phyloP scores from a whole-genome alignment of 2,797 vertebrate species.

The Falco peregrinus region DNA sequence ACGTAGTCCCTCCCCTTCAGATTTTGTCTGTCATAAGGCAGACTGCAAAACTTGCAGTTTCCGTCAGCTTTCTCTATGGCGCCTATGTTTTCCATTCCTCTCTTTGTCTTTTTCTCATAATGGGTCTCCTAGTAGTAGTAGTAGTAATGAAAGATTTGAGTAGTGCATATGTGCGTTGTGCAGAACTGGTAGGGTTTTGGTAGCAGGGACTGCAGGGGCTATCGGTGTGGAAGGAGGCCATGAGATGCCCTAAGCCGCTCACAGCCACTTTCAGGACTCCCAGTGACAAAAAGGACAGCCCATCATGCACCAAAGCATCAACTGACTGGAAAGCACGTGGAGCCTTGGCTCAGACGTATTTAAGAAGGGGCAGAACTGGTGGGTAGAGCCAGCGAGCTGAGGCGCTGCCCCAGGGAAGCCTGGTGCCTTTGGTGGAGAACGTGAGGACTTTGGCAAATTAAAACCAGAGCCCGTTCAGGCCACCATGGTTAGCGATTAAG shows the following conservation, averaged over 20 bases:
- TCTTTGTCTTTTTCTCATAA: not conserved
- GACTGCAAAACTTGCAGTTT: not conserved
- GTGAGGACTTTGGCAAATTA: not conserved
- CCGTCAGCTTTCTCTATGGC: not conserved
- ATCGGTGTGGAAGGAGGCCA: not conserved
- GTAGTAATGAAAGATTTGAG: not conserved
- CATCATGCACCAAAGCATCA: not conserved
- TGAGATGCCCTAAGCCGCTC: not conserved
- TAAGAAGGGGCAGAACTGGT: not conserved
- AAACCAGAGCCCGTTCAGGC: not conserved
- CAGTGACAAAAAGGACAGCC: not conserved
- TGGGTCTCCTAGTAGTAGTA: not conserved
- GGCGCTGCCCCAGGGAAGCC: not conserved
- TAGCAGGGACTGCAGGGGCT: not conserved
- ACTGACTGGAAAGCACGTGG: not conserved
- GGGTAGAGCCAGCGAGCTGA: not conserved
- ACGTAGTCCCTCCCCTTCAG: not conserved
- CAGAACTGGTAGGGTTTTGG: not conserved
- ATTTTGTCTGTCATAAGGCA: not conserved
- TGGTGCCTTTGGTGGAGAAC: not conserved
- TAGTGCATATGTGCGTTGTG: not conserved
- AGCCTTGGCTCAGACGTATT: not conserved
- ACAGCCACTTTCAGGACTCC: not conserved
- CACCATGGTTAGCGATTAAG: not conserved
- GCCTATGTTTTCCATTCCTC: not conserved